These are phyloP conservation scores for Orientallactaga sibirica DNA, from an alignment of 2,797 vertebrate genomes.

Conservation along the genomic window DNA sequence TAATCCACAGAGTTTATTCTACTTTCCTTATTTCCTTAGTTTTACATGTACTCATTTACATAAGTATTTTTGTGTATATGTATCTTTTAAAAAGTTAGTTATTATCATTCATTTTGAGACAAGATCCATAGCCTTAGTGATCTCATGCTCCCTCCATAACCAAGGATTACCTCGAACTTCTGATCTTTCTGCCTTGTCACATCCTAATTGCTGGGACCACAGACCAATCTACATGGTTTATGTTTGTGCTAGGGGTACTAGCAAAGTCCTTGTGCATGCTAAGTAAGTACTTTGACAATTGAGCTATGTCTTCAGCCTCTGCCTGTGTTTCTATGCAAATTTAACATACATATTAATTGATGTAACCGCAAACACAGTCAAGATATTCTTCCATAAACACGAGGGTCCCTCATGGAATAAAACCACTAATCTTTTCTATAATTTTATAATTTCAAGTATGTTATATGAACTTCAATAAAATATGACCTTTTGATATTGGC, in stretches of 20 bases:
- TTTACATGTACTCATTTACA: not conserved
- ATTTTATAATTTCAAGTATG: not conserved
- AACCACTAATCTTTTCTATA: not conserved
- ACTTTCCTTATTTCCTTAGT: not conserved
- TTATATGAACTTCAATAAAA: not conserved
- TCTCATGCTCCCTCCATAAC: no score
- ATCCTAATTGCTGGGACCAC: no score
- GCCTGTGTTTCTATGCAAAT: not conserved
- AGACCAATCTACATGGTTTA: no score
- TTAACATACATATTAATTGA: not conserved
- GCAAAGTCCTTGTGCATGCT: no score
- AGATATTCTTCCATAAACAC: not conserved
- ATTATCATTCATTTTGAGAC: no score
- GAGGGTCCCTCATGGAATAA: not conserved
- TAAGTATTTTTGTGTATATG: not conserved
- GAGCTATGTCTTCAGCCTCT: no score
- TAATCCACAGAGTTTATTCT: not conserved
- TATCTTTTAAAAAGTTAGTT: not conserved
- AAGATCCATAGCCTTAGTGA: no score
- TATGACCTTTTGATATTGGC: not conserved
- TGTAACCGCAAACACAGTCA: not conserved
- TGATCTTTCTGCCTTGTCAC: no score
- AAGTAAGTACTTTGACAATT: no score
- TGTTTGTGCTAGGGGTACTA: no score
- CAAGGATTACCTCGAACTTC: no score